Base-by-base conservation (phyloP, 1,140 invertebrate genomes). In the Halictus rubicundus region DNA sequence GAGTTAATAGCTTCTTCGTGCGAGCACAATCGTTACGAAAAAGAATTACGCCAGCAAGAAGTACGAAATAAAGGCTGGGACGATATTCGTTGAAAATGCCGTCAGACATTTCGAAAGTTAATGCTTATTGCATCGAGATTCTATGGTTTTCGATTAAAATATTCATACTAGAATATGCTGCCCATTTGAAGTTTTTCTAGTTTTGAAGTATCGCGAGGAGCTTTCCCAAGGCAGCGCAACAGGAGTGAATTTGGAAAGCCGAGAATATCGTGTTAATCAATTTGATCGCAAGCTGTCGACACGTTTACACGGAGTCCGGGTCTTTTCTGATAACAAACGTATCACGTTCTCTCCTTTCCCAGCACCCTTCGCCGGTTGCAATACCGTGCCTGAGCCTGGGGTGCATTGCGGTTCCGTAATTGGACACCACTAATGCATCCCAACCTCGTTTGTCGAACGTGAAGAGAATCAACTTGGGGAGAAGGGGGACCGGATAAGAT, bases 371-470 rank as follows among this genome's bases (percentile, higher is more conserved):
- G 66, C 27, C 75, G 54, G 32, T 72, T 54, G 57, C 70, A 66
- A 42, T 78, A 78, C 78, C 54, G 80, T 68, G 61, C 54, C 83
- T 78, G 71, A 60, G 39, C 39, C 42, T 42, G 68, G 72, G 72
- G 57, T 77, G 49, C 72, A 85, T 52, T 71, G 70, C 66, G 59
- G 49, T 52, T 32, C 64, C 75, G 80, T 86, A 86, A 86, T 86
- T 85, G 84, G 80, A 81, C 81, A 84, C 81, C 78, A 57, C 76
- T 88, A 88, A 88, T 88, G 84, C 87, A 86, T 68, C 84, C 73
- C 57, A 76, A 74, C 66, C 78, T 78, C 78, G 86, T 78, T 75
- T 82, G 69, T 70, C 63, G 74, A 74, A 87, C 87, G 86, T 88
- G 86, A 77, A 84, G 61, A 63, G 87, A 88, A 88, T 88, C 80